Evolutionary conservation across 2,113 vertebrate species (phyloP).

Genomic region (Lagopus muta): DNA sequence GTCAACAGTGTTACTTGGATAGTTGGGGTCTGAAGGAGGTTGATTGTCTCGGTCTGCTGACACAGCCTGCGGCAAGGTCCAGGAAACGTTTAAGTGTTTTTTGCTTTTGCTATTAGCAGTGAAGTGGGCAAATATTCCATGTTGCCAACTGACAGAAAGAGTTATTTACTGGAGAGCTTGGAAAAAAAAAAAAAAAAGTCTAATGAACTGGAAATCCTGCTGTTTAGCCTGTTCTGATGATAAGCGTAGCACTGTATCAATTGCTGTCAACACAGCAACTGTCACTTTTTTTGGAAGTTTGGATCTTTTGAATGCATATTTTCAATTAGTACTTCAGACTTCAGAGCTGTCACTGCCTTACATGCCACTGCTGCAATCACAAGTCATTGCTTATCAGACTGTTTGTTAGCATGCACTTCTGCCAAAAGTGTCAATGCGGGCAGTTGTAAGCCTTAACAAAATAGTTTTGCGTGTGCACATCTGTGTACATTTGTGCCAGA

Average conservation of each 20-base stretch:
- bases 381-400: constrained; percentile 25
- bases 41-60: accelerated
- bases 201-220: not conserved
- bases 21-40: not conserved
- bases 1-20: accelerated
- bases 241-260: not conserved
- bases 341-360: not conserved
- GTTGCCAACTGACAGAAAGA: not conserved
- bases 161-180: not conserved
- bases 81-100: not conserved
- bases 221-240: not conserved
- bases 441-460: constrained; percentile 26
- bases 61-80: not conserved
- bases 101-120: not conserved
- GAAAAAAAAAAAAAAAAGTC: not conserved
- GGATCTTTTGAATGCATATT: constrained; percentile 5
- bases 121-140: not conserved
- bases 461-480: not conserved
- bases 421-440: not conserved
- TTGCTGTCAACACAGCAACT: constrained; percentile 2
- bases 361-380: not conserved
- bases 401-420: not conserved
- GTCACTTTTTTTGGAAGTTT: constrained; percentile 24
- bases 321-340: not conserved
- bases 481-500: not conserved